Percentiles rank a stretch among this genome's conserved stretches.
phyloP scores from a whole-genome alignment of 2,113 vertebrate genomes.

The Vicugna pacos region DNA sequence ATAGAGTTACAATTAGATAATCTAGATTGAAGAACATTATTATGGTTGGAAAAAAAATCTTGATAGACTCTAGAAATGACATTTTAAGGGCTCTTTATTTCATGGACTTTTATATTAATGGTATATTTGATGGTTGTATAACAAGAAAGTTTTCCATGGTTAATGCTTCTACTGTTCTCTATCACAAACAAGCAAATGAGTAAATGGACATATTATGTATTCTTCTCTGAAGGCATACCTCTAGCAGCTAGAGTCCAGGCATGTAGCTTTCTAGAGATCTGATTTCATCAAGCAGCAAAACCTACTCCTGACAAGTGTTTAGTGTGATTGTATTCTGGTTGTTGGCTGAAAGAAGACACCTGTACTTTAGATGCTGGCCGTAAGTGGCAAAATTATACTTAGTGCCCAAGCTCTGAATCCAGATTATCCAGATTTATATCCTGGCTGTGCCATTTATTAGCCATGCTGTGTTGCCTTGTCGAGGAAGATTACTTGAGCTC shows the following conservation, averaged over 20 bases:
- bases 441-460: neutral
- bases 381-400: neutral
- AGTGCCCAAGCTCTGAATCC: neutral
- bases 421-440: neutral
- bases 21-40: neutral
- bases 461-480: neutral
- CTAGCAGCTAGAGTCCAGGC: neutral
- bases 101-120: neutral
- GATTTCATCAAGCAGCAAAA: constrained; percentile 15
- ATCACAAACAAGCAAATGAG: constrained; percentile 15
- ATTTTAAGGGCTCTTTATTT: constrained; percentile 52
- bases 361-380: neutral
- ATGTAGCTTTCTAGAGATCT: constrained; percentile 43
- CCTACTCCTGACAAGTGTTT: neutral
- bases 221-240: neutral
- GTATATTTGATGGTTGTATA: constrained; percentile 5
- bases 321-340: neutral
- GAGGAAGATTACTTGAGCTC: neutral
- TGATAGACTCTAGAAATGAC: neutral
- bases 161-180: neutral
- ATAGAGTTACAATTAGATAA: constrained; percentile 12
- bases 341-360: neutral
- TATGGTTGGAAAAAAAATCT: constrained; percentile 10
- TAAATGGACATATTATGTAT: neutral
- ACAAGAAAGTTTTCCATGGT: neutral